phyloP scores from a whole-genome alignment of 2,888 invertebrate genomes.

The Teleogryllus oceanicus region DNA sequence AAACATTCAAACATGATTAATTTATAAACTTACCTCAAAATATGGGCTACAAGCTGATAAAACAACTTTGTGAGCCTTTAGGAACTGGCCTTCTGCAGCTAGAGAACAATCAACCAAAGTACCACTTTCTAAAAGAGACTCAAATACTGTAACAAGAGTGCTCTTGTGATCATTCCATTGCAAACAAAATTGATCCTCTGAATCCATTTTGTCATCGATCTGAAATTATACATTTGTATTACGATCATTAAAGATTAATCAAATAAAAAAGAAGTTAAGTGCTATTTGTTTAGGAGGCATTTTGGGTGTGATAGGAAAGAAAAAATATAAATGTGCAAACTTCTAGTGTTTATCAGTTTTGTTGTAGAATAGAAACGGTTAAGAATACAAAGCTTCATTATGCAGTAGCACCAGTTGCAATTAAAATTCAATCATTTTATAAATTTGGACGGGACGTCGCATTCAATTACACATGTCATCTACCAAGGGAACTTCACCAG shows the following conservation, averaged over 20 bases:
- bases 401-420: too few species aligned
- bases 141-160: background rate
- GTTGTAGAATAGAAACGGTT: too few species aligned
- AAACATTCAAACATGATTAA: too few species aligned
- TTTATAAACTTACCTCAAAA: background rate
- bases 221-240: background rate
- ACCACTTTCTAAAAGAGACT: background rate
- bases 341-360: too few species aligned
- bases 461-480: too few species aligned
- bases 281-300: too few species aligned
- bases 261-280: background rate
- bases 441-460: too few species aligned
- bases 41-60: background rate
- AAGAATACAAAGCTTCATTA: too few species aligned
- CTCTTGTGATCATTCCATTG: constrained; percentile 3
- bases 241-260: background rate
- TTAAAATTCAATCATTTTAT: too few species aligned
- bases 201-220: background rate
- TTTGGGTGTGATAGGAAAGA: too few species aligned
- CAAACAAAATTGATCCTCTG: background rate
- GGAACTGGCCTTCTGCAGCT: background rate
- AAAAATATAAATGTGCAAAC: too few species aligned
- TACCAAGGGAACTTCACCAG: too few species aligned
- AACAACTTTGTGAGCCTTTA: constrained; percentile 3
- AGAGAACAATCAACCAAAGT: background rate